Evolutionary conservation across 2,797 vertebrate species (phyloP), one percentile per base, ranked within the genome.

Genomic region (Picus viridis): DNA sequence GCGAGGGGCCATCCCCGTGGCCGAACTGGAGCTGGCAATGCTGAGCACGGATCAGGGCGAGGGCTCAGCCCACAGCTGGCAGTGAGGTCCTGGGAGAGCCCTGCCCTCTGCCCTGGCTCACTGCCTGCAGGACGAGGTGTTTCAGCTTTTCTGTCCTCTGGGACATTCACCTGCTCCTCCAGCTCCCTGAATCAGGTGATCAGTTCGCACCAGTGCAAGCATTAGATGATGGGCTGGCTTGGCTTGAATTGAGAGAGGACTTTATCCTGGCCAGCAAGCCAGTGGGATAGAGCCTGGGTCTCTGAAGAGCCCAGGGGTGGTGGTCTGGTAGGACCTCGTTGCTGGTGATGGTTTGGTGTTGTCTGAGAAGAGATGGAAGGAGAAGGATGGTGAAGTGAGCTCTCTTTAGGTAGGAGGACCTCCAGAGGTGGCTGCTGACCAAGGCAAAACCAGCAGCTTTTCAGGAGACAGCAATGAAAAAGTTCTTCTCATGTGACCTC

Each of bases 221-320:
- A 0, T 59, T 49, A 11, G 64, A 39, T 16, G 39, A 22, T 59
- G 0, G 0, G 6, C 18, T 67, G 0, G 0, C 5, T 20, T 67
- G 83, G 32, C 51, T 65, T 71, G 32, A 68, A 51, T 1, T 2
- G 2, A 17, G 26, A 84, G 71, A 65, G 30, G 58, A 18, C 49
- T 71, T 27, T 16, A 49, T 83, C 45, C 67, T 78, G 51, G 36
- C 13, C 30, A 20, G 56, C 17, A 27, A 69, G 41, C 2, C 0
- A 1, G 7, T 16, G 47, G 39, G 32, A 15, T 56, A 54, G 16
- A 22, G 3, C 34, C 34, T 80, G 69, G 39, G 61, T 17, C 41
- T 85, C 57, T 68, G 45, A 56, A 58, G 51, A 64, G 26, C 26
- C 14, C 4, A 5, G 18, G 7, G 6, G 8, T 6, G 29, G 56